Evolutionary conservation across 1,140 invertebrate genomes (phyloP).

Genomic region (Elymnias hypermnestra): DNA sequence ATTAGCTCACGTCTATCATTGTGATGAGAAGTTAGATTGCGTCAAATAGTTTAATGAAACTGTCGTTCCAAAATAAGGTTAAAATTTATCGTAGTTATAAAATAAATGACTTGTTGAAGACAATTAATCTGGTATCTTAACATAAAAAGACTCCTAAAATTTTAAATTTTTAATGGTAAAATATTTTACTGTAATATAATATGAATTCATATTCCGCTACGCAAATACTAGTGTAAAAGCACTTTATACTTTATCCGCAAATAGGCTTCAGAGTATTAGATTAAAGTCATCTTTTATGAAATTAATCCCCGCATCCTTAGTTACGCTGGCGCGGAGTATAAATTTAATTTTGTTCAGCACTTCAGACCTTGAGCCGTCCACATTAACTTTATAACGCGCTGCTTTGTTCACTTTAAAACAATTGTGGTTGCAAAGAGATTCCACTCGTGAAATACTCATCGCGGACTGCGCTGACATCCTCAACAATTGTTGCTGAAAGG

Average conservation of each 20-base stretch:
- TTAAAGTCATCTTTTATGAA: constrained; percentile 27
- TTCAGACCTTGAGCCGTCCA: constrained; percentile 35
- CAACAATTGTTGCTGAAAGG: constrained; percentile 39
- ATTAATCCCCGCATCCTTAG: constrained; percentile 26
- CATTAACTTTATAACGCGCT: constrained; percentile 41
- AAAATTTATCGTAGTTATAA: too few relatives aligned
- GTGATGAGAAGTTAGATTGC: too few relatives aligned
- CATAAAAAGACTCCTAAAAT: too few relatives aligned
- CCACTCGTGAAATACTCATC: constrained; percentile 53
- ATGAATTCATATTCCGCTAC: too few relatives aligned
- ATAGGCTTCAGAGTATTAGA: constrained; percentile 23
- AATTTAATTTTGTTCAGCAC: constrained; percentile 38
- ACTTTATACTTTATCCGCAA: constrained; percentile 19
- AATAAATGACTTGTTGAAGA: too few relatives aligned
- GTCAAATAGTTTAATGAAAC: too few relatives aligned
- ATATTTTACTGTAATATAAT: too few relatives aligned
- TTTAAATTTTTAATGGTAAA: too few relatives aligned
- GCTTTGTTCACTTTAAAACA: constrained; percentile 50
- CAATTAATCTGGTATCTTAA: too few relatives aligned
- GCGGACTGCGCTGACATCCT: constrained; percentile 33
- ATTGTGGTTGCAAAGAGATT: constrained; percentile 40
- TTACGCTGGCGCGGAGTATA: constrained; percentile 27
- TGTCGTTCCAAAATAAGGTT: too few relatives aligned
- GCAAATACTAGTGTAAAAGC: constrained; percentile 12
- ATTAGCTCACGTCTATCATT: too few relatives aligned